Evolutionary conservation across 2,888 invertebrate species (phyloP).

Genomic region (Cabera pusaria): DNA sequence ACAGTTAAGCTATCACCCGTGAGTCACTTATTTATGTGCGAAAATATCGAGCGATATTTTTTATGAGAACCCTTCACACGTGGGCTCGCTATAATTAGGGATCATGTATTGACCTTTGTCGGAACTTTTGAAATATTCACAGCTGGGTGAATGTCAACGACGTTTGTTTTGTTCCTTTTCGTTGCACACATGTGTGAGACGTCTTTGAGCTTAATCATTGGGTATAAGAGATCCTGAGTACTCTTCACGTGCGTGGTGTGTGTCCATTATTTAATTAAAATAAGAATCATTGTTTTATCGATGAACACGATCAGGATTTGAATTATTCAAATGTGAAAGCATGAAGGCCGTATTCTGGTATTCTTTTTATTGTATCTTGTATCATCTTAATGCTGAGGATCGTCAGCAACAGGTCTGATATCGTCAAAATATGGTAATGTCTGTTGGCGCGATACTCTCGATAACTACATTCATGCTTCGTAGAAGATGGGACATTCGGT

Average conservation of each 20-base stretch:
- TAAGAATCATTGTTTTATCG: not conserved
- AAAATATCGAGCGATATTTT: slow-evolving; percentile 24
- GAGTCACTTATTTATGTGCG: slow-evolving; percentile 50
- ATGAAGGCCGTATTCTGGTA: not conserved
- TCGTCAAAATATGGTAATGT: slow-evolving; percentile 28
- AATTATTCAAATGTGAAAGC: slow-evolving; percentile 1
- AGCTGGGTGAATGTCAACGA: slow-evolving; percentile 26
- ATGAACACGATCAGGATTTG: not conserved
- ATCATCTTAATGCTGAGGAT: slow-evolving; percentile 4
- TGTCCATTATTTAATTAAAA: not conserved
- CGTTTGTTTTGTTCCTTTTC: slow-evolving; percentile 26
- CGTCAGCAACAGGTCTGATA: slow-evolving; percentile 30
- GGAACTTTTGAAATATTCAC: slow-evolving; percentile 26
- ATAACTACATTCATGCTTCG: slow-evolving; percentile 9
- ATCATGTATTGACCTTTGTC: slow-evolving; percentile 39
- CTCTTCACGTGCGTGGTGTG: no score
- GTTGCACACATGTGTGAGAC: slow-evolving; percentile 21
- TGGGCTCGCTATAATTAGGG: slow-evolving; percentile 35
- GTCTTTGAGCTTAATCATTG: no score
- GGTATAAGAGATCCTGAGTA: no score
- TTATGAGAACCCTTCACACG: slow-evolving; percentile 29
- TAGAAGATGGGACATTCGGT: slow-evolving; percentile 53
- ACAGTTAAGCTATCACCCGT: slow-evolving; percentile 55
- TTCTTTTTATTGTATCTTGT: not conserved
- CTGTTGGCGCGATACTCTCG: slow-evolving; percentile 19